Evolutionary conservation across 2,113 vertebrate species (phyloP).

Genomic region (Deroptyus accipitrinus): DNA sequence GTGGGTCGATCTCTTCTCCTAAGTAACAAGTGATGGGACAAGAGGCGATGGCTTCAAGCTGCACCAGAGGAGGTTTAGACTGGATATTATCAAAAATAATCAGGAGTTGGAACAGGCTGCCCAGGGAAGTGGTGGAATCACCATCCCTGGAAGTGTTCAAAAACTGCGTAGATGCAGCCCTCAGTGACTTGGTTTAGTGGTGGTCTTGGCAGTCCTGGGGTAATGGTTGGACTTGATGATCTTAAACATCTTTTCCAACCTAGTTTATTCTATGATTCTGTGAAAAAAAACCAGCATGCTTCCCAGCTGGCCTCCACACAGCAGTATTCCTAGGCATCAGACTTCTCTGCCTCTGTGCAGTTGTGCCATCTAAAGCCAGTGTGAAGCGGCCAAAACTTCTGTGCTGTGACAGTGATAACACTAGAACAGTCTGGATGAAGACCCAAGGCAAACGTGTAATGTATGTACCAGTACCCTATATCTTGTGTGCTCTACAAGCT

Average conservation of each 20-base stretch:
- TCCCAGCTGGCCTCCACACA: not conserved
- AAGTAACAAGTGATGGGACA: not conserved
- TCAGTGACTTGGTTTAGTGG: not conserved
- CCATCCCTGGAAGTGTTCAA: not conserved
- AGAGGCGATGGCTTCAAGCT: not conserved
- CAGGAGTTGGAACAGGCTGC: not conserved
- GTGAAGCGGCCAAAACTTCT: not conserved
- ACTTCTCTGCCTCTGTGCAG: accelerated
- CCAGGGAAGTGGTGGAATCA: not conserved
- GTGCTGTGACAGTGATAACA: not conserved
- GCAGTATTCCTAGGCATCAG: accelerated
- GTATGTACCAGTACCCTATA: not conserved
- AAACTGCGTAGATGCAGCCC: not conserved
- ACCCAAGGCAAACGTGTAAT: not conserved
- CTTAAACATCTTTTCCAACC: not conserved
- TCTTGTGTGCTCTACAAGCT: not conserved
- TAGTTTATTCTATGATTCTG: not conserved
- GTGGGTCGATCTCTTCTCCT: not conserved
- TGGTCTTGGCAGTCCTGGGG: not conserved
- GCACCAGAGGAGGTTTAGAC: not conserved
- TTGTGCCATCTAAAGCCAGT: not conserved
- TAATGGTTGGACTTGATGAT: not conserved
- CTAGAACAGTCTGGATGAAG: not conserved
- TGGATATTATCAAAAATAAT: not conserved
- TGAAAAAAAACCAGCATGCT: not conserved